Conservation (phyloP, 1,140 invertebrate species). For the Battus philenor region DNA sequence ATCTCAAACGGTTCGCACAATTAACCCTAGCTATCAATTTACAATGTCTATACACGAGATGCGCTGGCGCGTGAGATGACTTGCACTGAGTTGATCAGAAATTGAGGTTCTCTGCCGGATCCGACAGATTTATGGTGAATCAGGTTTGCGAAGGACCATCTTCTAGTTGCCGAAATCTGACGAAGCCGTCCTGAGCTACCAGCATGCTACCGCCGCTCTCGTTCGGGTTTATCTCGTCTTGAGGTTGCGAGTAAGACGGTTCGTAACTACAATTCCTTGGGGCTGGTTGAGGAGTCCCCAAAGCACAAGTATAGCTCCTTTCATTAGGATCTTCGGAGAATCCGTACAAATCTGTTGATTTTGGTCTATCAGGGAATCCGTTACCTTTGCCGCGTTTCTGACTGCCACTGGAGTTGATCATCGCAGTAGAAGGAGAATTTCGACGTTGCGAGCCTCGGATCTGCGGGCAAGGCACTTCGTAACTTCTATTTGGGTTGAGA, state of each 20-base stretch:
- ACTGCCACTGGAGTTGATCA: slow-evolving; percentile 67
- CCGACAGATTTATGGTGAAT: slow-evolving; percentile 62
- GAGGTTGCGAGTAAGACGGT: slow-evolving; percentile 65
- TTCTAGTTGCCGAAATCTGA: slow-evolving; percentile 84
- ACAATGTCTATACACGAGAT: slow-evolving; percentile 39
- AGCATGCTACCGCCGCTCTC: slow-evolving; percentile 81
- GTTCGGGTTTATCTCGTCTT: slow-evolving; percentile 53
- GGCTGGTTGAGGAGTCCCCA: slow-evolving; percentile 48
- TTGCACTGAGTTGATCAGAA: slow-evolving; percentile 33
- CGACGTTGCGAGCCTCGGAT: slow-evolving; percentile 61
- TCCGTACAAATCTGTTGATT: slow-evolving; percentile 76
- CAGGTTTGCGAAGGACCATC: slow-evolving; percentile 75
- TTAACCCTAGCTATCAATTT: slow-evolving; percentile 50
- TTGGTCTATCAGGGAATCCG: slow-evolving; percentile 64
- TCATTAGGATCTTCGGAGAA: slow-evolving; percentile 76
- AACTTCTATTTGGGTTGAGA: slow-evolving; percentile 67
- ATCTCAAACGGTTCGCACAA: slow-evolving; percentile 19
- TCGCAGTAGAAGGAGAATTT: slow-evolving; percentile 64
- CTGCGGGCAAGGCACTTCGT: slow-evolving; percentile 49
- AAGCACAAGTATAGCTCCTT: slow-evolving; percentile 54
- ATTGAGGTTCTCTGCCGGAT: slow-evolving; percentile 46
- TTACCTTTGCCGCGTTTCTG: slow-evolving; percentile 66
- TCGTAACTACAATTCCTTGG: slow-evolving; percentile 60
- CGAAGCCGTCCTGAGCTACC: slow-evolving; percentile 90
- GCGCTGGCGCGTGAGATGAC: slow-evolving; percentile 17